Conservation (phyloP, 1,140 invertebrate genomes). For the Aphaenogaster ashmeadi region DNA sequence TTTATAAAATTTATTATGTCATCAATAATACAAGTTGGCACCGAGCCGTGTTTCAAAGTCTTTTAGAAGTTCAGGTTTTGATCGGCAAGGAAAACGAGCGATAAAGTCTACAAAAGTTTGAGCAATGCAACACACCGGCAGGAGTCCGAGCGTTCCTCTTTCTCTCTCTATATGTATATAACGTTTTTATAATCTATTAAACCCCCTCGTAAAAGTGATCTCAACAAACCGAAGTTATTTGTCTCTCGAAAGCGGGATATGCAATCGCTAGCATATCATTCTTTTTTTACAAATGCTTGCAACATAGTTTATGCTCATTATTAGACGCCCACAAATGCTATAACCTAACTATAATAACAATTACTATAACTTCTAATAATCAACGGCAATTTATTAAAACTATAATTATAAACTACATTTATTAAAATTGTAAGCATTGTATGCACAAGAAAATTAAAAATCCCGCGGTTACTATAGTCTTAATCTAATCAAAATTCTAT, state of each 20-base stretch:
- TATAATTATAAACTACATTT: background rate
- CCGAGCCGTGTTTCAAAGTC: background rate
- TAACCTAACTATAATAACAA: background rate
- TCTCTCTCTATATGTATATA: background rate
- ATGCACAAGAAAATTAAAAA: background rate
- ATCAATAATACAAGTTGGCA: background rate
- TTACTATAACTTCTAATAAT: background rate
- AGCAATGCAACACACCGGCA: constrained; percentile 61
- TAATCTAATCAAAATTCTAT: constrained; percentile 38
- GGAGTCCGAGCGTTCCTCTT: constrained; percentile 66
- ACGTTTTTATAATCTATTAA: constrained; percentile 81
- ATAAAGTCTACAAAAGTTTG: constrained; percentile 50
- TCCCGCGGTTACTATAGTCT: background rate
- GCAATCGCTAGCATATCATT: constrained; percentile 28
- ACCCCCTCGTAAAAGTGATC: constrained; percentile 71
- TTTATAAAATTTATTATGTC: constrained; percentile 1
- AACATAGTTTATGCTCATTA: constrained; percentile 70
- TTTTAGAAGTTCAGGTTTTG: constrained; percentile 8
- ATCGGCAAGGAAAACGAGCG: constrained; percentile 13
- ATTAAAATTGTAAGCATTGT: background rate
- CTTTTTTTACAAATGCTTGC: constrained; percentile 41
- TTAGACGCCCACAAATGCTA: constrained; percentile 65
- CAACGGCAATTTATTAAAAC: constrained; percentile 6
- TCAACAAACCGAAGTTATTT: constrained; percentile 31
- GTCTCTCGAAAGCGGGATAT: constrained; percentile 12